These are phyloP conservation scores for Ceramica pisi DNA, from an alignment of 2,888 invertebrate genomes.

Conservation along the genomic window DNA sequence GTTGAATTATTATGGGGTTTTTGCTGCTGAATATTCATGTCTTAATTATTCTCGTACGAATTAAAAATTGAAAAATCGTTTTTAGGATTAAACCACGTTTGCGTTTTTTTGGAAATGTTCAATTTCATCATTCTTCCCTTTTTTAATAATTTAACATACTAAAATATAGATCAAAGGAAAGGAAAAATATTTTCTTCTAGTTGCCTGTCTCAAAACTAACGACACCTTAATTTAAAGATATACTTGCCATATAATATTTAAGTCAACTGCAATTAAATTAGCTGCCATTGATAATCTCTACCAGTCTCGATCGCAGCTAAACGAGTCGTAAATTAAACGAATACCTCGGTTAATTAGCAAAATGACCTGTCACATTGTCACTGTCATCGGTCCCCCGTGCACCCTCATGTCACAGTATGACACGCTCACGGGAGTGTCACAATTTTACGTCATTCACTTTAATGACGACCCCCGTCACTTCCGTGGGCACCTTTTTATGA, in stretches of 20 bases:
- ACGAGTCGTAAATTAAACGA: slow-evolving; percentile 65
- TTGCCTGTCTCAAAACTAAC: no score
- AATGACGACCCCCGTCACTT: slow-evolving; percentile 75
- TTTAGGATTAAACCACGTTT: background rate
- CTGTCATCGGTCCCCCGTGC: slow-evolving; percentile 72
- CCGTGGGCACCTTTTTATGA: slow-evolving; percentile 67
- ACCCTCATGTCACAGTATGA: slow-evolving; percentile 70
- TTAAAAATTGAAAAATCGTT: slow-evolving; percentile 36
- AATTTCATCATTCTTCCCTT: background rate
- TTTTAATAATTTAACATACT: no score
- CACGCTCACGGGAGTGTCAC: slow-evolving; percentile 75
- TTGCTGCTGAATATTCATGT: slow-evolving; percentile 60
- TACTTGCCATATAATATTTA: no score
- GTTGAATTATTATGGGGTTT: slow-evolving; percentile 62
- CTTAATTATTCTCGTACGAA: slow-evolving; percentile 52
- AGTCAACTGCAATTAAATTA: background rate
- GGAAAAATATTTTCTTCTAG: no score
- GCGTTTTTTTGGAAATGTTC: background rate
- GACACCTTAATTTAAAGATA: no score
- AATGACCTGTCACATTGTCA: slow-evolving; percentile 73
- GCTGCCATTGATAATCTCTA: background rate
- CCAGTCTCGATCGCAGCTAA: background rate
- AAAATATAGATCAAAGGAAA: no score
- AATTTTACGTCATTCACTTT: slow-evolving; percentile 71
- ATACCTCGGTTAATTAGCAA: slow-evolving; percentile 76